A percentile compares a stretch with the other conserved stretches of the same genome.
These are phyloP conservation scores for Idaea biselata DNA, from an alignment of 2,888 invertebrate genomes.

Conservation along the genomic window DNA sequence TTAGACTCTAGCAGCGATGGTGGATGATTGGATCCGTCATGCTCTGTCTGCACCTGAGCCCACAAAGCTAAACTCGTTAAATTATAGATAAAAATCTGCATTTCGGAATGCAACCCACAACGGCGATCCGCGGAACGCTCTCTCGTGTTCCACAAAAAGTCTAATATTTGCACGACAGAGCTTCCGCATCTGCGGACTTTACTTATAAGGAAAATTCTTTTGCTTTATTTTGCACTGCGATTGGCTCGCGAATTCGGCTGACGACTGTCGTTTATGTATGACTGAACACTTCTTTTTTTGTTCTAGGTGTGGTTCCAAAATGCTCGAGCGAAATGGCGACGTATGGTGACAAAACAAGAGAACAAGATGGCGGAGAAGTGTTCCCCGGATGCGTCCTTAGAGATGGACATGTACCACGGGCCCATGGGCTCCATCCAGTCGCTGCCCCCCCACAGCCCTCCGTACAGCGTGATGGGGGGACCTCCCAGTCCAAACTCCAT, in stretches of 20 bases:
- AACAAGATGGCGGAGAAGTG: slow-evolving; percentile 87
- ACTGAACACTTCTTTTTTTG: slow-evolving; percentile 51
- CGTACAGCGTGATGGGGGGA: slow-evolving; percentile 84
- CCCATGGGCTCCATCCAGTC: slow-evolving; percentile 84
- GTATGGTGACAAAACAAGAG: slow-evolving; percentile 91
- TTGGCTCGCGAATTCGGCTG: not conserved
- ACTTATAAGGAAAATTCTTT: slow-evolving; percentile 1
- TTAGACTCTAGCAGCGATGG: slow-evolving; percentile 13
- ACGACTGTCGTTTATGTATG: not conserved
- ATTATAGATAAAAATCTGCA: slow-evolving; percentile 65
- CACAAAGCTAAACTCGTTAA: slow-evolving; percentile 45
- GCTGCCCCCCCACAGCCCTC: slow-evolving; percentile 85
- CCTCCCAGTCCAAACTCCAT: slow-evolving; percentile 86
- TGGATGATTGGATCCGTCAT: slow-evolving; percentile 39
- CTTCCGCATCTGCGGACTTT: slow-evolving; percentile 19
- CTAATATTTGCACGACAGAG: slow-evolving; percentile 32
- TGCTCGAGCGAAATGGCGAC: slow-evolving; percentile 95
- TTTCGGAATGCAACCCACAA: slow-evolving; percentile 48
- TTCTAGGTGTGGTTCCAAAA: slow-evolving; percentile 97
- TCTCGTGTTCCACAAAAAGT: slow-evolving; percentile 53
- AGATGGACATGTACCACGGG: slow-evolving; percentile 83
- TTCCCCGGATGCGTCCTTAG: slow-evolving; percentile 83
- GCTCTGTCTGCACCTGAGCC: slow-evolving; percentile 35
- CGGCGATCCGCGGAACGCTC: slow-evolving; percentile 51
- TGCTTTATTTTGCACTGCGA: not conserved